Evolutionary conservation across 2,113 vertebrate species (phyloP).

Genomic region (Bubo bubo): DNA sequence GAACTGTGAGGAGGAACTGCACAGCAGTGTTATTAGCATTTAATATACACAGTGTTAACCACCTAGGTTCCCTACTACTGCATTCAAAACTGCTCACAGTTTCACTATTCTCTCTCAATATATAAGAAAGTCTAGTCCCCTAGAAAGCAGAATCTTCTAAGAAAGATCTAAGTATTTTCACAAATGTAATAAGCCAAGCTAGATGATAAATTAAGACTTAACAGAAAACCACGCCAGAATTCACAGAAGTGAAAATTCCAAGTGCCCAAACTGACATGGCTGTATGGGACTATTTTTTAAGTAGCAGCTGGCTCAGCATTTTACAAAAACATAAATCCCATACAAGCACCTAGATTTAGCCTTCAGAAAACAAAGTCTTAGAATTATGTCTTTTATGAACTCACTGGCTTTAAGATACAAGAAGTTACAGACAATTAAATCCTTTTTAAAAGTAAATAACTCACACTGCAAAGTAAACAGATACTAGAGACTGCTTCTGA

Average conservation of each 20-base stretch:
- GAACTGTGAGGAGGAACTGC: not conserved
- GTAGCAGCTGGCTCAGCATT: not conserved
- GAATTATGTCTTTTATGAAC: not conserved
- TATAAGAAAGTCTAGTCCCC: not conserved
- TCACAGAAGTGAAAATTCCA: not conserved
- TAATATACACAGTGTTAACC: not conserved
- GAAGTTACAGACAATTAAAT: not conserved
- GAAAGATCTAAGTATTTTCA: not conserved
- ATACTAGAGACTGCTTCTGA: not conserved
- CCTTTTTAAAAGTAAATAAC: not conserved
- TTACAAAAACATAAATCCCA: not conserved
- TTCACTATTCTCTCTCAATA: not conserved
- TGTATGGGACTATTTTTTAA: not conserved
- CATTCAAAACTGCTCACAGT: not conserved
- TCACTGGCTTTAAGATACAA: not conserved
- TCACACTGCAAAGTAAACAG: not conserved
- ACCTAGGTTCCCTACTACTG: not conserved
- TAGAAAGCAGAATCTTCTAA: not conserved
- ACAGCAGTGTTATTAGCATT: not conserved
- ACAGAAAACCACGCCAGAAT: not conserved
- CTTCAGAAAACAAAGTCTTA: not conserved
- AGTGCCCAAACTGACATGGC: not conserved
- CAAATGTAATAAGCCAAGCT: not conserved
- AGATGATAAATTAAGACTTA: not conserved
- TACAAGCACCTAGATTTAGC: not conserved